Evolutionary conservation across 2,888 invertebrate genomes (phyloP).

Genomic region (Melinaea menophilus): DNA sequence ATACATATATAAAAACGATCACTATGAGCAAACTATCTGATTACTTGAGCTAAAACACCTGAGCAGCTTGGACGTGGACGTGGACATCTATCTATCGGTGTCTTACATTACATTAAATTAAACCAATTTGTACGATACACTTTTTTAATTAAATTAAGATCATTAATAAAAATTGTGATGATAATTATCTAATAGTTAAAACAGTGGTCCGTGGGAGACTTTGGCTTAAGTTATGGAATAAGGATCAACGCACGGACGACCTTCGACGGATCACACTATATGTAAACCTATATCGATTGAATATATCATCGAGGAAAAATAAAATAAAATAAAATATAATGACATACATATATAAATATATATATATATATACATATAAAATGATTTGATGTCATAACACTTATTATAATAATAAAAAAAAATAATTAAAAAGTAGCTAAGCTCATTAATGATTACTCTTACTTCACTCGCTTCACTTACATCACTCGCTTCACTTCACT

Average conservation of each 20-base stretch:
- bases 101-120: constrained; percentile 50
- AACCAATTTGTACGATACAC: constrained; percentile 73
- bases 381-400: constrained; percentile 77
- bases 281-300: too few relatives aligned
- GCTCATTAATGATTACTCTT: constrained; percentile 76
- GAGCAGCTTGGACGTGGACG: constrained; percentile 72
- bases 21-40: constrained; percentile 74
- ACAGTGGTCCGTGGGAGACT: constrained; percentile 50
- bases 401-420: constrained; percentile 68
- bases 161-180: constrained; percentile 58
- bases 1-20: constrained; percentile 64
- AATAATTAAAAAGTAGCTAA: constrained; percentile 65
- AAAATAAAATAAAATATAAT: constrained; percentile 16
- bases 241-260: too few relatives aligned
- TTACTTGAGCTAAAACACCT: constrained; percentile 75
- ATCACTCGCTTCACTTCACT: constrained; percentile 1
- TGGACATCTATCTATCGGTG: constrained; percentile 42
- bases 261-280: too few relatives aligned
- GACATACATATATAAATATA: constrained; percentile 75
- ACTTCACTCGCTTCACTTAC: constrained; percentile 39
- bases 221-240: neutral
- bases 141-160: too few relatives aligned
- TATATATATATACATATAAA: constrained; percentile 70
- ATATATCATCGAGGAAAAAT: too few relatives aligned
- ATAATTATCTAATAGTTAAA: constrained; percentile 58